Base-by-base conservation (phyloP, 2,888 invertebrate genomes). In the Harpalus rubripes region DNA sequence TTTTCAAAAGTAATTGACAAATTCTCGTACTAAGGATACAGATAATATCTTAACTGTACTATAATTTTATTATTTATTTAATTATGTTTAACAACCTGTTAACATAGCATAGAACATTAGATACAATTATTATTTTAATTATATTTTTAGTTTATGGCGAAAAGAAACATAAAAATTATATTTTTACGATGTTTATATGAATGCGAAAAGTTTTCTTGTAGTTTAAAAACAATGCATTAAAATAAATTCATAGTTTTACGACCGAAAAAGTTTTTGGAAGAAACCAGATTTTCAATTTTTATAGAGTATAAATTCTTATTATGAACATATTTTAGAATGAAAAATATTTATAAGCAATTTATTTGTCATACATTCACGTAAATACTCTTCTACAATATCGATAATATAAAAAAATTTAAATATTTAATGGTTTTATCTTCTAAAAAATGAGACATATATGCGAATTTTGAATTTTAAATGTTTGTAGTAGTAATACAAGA, bases 51-150 rank as follows among this genome's bases (percentile, higher is more conserved):
- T 58, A 32, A 56, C 78, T 58, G 80, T 59, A 80, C 61, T 58
- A 78, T 78, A 59, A 78, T 78, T 78, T 78, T 78, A 78, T 78
- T 74, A 74, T 74, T 74, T 78, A 78, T 78, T 80, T 80, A 78
- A 80, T 80, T 80, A 80, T 80, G 80, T 61, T 61, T 80, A 80
- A 80, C 80, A 80, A 80, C 80, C 39, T 80, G 80, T 61, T 80
- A 80, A 80, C 80, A 80, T n/a, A 32, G 26, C 59, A 12, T 78
- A 15, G 18, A 78, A 78, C 58, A 58, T 78, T 74, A 74, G 26
- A 74, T 74, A 74, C 44, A 52, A 56, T 74, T 72, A 72, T 72
- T 74, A 15, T 74, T 58, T 78, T 78, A 78, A 78, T 78, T 78
- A 78, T 78, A 78, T 52, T 74, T 74, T 74, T 74, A 74, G 68